These are phyloP conservation scores for Cyphomyrus discorhynchus DNA, from an alignment of 2,113 vertebrate genomes.

Conservation along the genomic window DNA sequence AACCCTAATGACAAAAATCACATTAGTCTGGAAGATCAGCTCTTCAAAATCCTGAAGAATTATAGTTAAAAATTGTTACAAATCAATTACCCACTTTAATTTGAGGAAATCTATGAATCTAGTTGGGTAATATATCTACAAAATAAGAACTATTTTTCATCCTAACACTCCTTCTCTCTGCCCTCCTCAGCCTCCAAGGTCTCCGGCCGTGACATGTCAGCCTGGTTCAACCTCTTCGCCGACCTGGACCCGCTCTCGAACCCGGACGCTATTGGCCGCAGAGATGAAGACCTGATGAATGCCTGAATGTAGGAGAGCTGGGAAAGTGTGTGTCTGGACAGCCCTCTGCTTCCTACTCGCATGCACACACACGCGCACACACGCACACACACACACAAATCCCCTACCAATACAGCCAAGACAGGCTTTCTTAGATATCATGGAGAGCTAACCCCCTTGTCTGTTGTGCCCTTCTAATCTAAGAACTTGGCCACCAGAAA, in stretches of 20 bases:
- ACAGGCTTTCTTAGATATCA: background rate
- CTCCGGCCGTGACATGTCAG: conserved; percentile 63
- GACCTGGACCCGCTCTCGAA: conserved; percentile 75
- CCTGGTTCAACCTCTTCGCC: conserved; percentile 70
- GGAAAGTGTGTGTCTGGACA: conserved; percentile 10
- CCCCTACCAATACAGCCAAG: background rate
- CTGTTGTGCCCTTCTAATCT: background rate
- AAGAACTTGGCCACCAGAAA: background rate
- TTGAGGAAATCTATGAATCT: background rate
- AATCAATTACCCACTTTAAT: background rate
- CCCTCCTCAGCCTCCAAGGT: conserved; percentile 34
- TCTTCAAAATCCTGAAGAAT: background rate
- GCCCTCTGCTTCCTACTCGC: background rate
- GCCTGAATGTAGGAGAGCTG: conserved; percentile 46
- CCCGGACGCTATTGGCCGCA: conserved; percentile 68
- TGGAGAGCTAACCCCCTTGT: background rate
- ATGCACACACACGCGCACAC: too few relatives aligned
- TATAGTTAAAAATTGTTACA: background rate
- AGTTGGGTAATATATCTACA: background rate
- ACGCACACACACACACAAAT: too few relatives aligned
- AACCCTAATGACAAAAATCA: background rate
- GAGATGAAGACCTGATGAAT: conserved; percentile 66
- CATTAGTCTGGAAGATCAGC: background rate
- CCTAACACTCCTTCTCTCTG: background rate
- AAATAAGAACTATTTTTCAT: background rate